phyloP scores from a whole-genome alignment of 1,140 invertebrate species.

The Pseudomyrmex dendroicus region DNA sequence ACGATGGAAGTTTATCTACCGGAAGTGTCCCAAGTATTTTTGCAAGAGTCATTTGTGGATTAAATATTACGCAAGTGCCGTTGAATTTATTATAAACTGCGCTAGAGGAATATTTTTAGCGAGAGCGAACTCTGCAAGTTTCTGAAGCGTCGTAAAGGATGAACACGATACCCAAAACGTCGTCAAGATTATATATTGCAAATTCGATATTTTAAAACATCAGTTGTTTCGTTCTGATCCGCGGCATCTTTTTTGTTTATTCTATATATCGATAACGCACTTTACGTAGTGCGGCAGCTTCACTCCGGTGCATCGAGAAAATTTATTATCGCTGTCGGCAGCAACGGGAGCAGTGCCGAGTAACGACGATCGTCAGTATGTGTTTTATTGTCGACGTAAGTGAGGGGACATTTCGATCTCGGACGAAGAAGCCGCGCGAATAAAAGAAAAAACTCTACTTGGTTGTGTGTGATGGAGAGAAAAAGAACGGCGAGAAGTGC shows the following conservation, averaged over 20 bases:
- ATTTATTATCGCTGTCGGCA: slow-evolving; percentile 63
- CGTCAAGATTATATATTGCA: too few species aligned
- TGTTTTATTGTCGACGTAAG: slow-evolving; percentile 62
- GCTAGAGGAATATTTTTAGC: not conserved
- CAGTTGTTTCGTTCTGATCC: too few species aligned
- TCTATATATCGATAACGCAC: slow-evolving; percentile 21
- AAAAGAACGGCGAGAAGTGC: slow-evolving; percentile 3
- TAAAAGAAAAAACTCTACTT: slow-evolving; percentile 44
- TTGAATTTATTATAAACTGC: slow-evolving; percentile 10
- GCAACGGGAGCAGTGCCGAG: slow-evolving; percentile 29
- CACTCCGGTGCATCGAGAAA: not conserved
- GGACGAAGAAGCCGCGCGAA: slow-evolving; percentile 11
- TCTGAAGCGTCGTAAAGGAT: not conserved
- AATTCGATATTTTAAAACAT: too few species aligned
- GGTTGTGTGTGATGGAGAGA: slow-evolving; percentile 4
- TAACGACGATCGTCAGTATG: slow-evolving; percentile 60
- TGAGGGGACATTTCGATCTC: slow-evolving; percentile 13
- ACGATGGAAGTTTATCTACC: slow-evolving; percentile 5
- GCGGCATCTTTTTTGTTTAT: not conserved
- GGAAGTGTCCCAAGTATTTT: slow-evolving; percentile 8
- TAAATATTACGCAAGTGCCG: slow-evolving; percentile 14
- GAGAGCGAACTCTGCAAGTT: not conserved
- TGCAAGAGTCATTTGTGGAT: slow-evolving; percentile 4
- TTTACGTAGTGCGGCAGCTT: slow-evolving; percentile 17
- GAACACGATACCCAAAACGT: too few species aligned